Base-by-base conservation (phyloP, 1,140 invertebrate genomes). In the Panagrolaimus sp. region DNA sequence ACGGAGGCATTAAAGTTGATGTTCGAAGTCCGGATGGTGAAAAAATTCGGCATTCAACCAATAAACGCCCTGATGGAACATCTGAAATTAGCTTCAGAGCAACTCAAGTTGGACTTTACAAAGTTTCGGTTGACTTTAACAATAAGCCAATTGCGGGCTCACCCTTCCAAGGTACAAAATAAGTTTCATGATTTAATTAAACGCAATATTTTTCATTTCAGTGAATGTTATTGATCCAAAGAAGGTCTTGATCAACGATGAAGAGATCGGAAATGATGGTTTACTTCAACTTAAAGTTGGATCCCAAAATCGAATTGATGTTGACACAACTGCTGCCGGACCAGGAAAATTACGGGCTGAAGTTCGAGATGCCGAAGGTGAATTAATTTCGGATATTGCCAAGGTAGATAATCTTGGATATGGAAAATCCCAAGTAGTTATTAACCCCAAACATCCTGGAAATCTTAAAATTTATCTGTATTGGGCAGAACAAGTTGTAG, bases 71-170 rank as follows among this genome's bases (percentile, higher is more conserved):
- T 38, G 76, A 80, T 69, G 79, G 74, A 8, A 69, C 73, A 24
- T 70, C 71, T 7, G 81, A 83, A 71, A 73, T 81, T 69, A 79
- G 72, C 76, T 87, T 55, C 76, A 85, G 78, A 86, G 90, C 67
- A 86, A 89, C 86, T 2, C 89, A 90, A 83, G 87, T 89, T 12
- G 91, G 91, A 7, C 84, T 89, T 12, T 91, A 90, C 81, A 88
- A 89, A 78, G 85, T 91, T 5, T 84, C 86, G 71, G 86, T 91
- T 4, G 87, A 88, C 15, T 91, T 89, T 86, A 90, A 90, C 75
- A 89, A 89, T 28, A 86, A 87, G 70, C 85, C 88, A 70, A 85
- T 68, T 89, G 69, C 83, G 84, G 76, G 87, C 86, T 87, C 75
- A 80, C 80, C 46, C 17, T 47, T 64, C 7, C 43, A n/a, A 8